Conservation (phyloP, 2,113 vertebrate species). For the Podocnemis expansa region DNA sequence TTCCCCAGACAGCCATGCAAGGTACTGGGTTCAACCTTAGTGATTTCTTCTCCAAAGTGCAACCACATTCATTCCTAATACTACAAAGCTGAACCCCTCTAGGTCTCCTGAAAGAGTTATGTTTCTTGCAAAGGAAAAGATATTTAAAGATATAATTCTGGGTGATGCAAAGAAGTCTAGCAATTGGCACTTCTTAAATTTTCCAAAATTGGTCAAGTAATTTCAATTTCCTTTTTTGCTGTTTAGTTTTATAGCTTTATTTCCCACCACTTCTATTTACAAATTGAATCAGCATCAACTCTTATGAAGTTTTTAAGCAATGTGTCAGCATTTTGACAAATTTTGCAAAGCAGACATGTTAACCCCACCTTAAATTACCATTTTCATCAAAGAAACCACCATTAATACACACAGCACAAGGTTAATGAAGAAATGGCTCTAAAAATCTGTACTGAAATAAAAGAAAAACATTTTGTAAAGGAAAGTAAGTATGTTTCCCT, state of each 20-base stretch:
- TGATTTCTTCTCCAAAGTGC: constrained; percentile 24
- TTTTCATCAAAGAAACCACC: not conserved
- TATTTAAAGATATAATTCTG: constrained; percentile 39
- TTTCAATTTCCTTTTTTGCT: not conserved
- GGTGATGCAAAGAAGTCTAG: not conserved
- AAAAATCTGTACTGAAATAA: not conserved
- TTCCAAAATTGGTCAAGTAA: constrained; percentile 12
- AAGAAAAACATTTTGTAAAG: not conserved
- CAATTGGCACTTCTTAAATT: not conserved
- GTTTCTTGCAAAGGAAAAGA: constrained; percentile 31
- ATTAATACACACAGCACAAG: not conserved
- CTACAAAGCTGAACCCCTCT: not conserved
- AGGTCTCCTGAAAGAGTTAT: not conserved
- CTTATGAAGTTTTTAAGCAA: not conserved
- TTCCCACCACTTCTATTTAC: constrained; percentile 25
- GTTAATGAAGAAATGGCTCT: not conserved
- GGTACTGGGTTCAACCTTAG: not conserved
- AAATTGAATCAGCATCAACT: constrained; percentile 12
- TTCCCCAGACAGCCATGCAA: not conserved
- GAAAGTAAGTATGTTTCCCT: not conserved
- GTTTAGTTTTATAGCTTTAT: constrained; percentile 22
- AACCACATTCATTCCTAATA: constrained; percentile 27
- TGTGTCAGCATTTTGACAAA: not conserved
- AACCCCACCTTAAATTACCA: not conserved
- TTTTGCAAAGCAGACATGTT: not conserved